These are phyloP conservation scores for Proteles cristata DNA, from an alignment of 2,113 vertebrate species.

Conservation along the genomic window DNA sequence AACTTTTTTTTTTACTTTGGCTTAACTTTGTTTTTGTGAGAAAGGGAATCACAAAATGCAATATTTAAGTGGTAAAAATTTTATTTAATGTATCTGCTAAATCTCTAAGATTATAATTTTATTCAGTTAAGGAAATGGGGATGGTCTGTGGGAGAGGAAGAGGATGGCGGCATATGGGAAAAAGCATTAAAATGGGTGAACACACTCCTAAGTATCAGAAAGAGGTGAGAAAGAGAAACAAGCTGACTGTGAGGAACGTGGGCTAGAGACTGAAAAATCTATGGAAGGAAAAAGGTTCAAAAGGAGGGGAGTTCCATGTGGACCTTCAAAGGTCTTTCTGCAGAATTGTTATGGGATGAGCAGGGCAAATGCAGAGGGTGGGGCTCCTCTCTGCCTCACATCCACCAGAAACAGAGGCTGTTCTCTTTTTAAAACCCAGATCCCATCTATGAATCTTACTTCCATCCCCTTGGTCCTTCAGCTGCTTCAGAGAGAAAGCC, in stretches of 20 bases:
- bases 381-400: background rate
- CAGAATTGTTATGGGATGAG: background rate
- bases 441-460: background rate
- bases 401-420: background rate
- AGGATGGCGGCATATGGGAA: background rate
- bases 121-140: background rate
- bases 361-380: background rate
- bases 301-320: accelerated
- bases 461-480: background rate
- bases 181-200: background rate
- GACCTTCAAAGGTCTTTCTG: background rate
- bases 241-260: background rate
- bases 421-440: background rate
- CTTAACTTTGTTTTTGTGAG: conserved; percentile 18
- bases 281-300: background rate
- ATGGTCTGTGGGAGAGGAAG: background rate
- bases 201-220: background rate
- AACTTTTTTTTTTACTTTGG: background rate
- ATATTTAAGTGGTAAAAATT: background rate
- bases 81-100: background rate
- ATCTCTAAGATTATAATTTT: background rate
- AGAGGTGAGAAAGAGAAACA: background rate
- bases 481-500: background rate
- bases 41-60: background rate
- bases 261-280: background rate